Percentiles rank a stretch among this genome's conserved stretches.
phyloP scores from a whole-genome alignment of 2,888 invertebrate species.

The Rhopalosiphum nymphaeae region DNA sequence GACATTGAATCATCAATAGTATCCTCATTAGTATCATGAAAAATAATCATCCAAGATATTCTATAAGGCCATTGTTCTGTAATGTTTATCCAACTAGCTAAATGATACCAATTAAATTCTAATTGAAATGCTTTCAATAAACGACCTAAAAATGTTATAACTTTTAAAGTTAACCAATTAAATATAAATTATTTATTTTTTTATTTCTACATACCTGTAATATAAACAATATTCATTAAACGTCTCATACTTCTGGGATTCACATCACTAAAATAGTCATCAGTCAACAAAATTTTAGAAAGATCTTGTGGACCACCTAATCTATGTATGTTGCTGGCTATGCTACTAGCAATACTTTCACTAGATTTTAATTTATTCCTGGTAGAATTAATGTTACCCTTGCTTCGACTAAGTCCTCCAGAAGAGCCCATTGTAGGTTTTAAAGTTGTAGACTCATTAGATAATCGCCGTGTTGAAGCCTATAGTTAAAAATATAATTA shows the following conservation, averaged over 20 bases:
- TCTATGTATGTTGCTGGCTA: conserved; percentile 88
- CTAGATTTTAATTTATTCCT: conserved; percentile 81
- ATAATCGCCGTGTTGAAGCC: conserved; percentile 64
- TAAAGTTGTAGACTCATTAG: conserved; percentile 62
- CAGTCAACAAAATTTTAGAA: conserved; percentile 91
- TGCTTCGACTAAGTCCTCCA: conserved; percentile 57
- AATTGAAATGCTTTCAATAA: conserved; percentile 98
- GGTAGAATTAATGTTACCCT: conserved; percentile 60
- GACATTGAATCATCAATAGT: conserved; percentile 87
- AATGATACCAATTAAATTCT: conserved; percentile 98
- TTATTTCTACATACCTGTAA: conserved; percentile 79
- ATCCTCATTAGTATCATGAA: conserved; percentile 91
- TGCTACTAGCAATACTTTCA: conserved; percentile 91
- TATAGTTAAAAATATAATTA: not conserved
- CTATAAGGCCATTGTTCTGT: conserved; percentile 99
- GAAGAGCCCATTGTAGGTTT: conserved; percentile 58
- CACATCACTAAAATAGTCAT: conserved; percentile 99
- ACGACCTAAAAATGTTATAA: conserved; percentile 77
- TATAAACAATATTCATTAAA: conserved; percentile 96
- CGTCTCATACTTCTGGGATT: conserved; percentile 97
- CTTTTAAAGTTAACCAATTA: not conserved
- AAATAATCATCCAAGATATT: conserved; percentile 96
- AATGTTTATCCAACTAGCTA: conserved; percentile 98
- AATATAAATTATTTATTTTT: not conserved
- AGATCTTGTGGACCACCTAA: conserved; percentile 80